Conservation (phyloP, 2,797 vertebrate species). For the Spinibarbus caldwelli region DNA sequence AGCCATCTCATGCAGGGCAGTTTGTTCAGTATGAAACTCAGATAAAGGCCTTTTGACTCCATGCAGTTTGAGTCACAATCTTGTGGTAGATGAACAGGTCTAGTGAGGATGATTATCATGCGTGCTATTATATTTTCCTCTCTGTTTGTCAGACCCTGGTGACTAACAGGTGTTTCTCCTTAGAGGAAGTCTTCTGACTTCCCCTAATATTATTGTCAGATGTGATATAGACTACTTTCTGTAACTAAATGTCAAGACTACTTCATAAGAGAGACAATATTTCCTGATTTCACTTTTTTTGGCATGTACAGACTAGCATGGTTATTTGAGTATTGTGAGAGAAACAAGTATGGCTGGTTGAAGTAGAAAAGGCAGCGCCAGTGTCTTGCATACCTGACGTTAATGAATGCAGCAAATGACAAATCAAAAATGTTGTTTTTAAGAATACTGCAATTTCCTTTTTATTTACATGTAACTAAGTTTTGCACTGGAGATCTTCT, state of each 20-base stretch:
- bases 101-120: slow-evolving; percentile 43
- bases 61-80: slow-evolving; percentile 9
- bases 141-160: slow-evolving; percentile 26
- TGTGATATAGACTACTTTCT: neutral
- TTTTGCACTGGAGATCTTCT: slow-evolving; percentile 13
- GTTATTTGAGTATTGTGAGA: neutral
- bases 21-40: slow-evolving; percentile 2
- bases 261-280: neutral
- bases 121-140: slow-evolving; percentile 35
- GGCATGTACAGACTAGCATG: neutral
- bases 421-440: neutral
- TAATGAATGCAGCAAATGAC: neutral
- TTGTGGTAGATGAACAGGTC: slow-evolving; percentile 54
- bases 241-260: neutral
- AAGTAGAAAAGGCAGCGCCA: neutral
- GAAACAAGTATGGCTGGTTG: neutral
- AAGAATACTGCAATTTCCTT: neutral
- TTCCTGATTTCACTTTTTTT: neutral
- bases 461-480: neutral
- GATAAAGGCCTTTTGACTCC: slow-evolving; percentile 17
- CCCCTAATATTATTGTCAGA: neutral
- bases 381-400: neutral
- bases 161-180: slow-evolving; percentile 38
- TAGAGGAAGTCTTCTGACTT: neutral
- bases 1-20: too few species aligned